Conservation (phyloP, 2,888 invertebrate species). For the Rhagophthalmus giganteus region DNA sequence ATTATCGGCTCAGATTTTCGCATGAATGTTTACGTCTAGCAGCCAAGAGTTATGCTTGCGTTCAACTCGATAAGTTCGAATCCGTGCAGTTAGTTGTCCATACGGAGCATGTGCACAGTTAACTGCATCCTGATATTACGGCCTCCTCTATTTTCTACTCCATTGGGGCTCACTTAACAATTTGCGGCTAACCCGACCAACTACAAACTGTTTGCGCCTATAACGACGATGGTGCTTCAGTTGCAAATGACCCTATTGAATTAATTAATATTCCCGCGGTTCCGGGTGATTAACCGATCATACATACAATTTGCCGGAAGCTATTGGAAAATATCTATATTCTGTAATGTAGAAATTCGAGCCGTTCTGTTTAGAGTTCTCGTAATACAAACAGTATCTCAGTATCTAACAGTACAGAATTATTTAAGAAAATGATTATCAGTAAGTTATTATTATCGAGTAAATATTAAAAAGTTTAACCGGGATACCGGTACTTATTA, state of each 20-base stretch:
- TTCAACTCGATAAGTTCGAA: too few relatives aligned
- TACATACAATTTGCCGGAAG: conserved; percentile 20
- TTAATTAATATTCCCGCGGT: conserved; percentile 28
- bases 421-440: too few relatives aligned
- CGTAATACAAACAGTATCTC: too few relatives aligned
- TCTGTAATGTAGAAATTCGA: too few relatives aligned
- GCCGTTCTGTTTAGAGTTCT: too few relatives aligned
- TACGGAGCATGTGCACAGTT: conserved; percentile 33
- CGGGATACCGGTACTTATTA: too few relatives aligned
- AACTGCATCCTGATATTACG: conserved; percentile 38
- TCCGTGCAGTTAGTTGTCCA: too few relatives aligned
- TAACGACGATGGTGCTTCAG: conserved; percentile 35
- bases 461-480: too few relatives aligned
- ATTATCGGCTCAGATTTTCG: conserved; percentile 10
- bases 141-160: conserved; percentile 43
- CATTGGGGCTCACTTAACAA: conserved; percentile 44
- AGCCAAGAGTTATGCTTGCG: too few relatives aligned
- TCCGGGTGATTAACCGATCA: conserved; percentile 26
- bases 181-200: conserved; percentile 41
- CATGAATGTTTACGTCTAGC: not conserved
- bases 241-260: conserved; percentile 35
- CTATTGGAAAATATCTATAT: conserved; percentile 21
- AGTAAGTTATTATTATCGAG: too few relatives aligned
- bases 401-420: too few relatives aligned
- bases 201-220: conserved; percentile 39